A percentile compares a stretch with the other conserved stretches of the same genome.
These are phyloP conservation scores for Amiota communis DNA, from an alignment of 2,888 invertebrate genomes.

Conservation along the genomic window DNA sequence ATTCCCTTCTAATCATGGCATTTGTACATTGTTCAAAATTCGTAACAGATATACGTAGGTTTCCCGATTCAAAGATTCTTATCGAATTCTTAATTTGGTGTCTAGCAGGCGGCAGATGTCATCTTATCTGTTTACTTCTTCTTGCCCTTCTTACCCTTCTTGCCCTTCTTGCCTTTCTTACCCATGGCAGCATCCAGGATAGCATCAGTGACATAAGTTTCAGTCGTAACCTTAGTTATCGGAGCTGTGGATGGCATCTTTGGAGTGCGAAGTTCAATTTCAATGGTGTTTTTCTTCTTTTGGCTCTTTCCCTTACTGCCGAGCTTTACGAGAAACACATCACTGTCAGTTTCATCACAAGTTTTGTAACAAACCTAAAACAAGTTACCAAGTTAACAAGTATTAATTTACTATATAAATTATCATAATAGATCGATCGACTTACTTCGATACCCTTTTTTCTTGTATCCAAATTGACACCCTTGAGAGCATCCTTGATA, in stretches of 20 bases:
- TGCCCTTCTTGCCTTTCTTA: conserved; percentile 38
- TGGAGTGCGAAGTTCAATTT: conserved; percentile 84
- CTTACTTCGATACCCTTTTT: conserved; percentile 71
- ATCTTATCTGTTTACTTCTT: conserved; percentile 43
- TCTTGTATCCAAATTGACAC: conserved; percentile 64
- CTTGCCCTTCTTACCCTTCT: conserved; percentile 43
- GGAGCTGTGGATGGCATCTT: conserved; percentile 78
- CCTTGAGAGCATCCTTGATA: conserved; percentile 65
- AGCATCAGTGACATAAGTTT: conserved; percentile 79
- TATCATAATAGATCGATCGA: conserved; percentile 10
- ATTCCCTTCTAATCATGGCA: neutral
- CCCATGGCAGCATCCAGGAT: conserved; percentile 54
- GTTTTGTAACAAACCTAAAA: conserved; percentile 71
- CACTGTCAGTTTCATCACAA: conserved; percentile 79
- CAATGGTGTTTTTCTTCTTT: conserved; percentile 79
- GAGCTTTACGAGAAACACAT: conserved; percentile 82
- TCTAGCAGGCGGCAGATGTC: too few species aligned
- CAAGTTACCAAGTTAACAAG: too few species aligned
- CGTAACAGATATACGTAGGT: neutral
- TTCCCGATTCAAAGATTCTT: too few species aligned
- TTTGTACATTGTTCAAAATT: conserved; percentile 9
- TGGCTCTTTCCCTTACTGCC: conserved; percentile 83
- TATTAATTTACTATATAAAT: neutral
- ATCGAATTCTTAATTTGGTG: too few species aligned
- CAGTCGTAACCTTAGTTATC: conserved; percentile 78